Evolutionary conservation across 2,888 invertebrate genomes (phyloP).

Genomic region (Mythimna lalbum): DNA sequence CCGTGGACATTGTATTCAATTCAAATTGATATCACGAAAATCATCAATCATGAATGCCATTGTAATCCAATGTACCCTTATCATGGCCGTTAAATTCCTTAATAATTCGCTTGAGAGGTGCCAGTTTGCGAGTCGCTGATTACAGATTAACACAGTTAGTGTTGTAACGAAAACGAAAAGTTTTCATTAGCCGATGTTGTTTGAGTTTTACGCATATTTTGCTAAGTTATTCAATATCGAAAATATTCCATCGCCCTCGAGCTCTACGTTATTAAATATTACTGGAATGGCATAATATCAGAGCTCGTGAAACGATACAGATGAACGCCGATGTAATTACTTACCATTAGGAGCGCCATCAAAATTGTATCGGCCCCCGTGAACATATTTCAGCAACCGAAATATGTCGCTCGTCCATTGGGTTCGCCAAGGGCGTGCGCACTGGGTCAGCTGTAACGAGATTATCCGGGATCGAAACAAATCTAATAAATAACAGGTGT

Average conservation of each 20-base stretch:
- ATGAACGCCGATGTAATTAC: conserved; percentile 54
- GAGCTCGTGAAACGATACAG: conserved; percentile 36
- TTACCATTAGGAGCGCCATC: conserved; percentile 48
- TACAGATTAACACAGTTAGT: conserved; percentile 21
- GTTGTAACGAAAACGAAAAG: conserved; percentile 1
- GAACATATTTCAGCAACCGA: conserved; percentile 55
- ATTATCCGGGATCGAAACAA: conserved; percentile 86
- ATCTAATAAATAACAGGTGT: conserved; percentile 88
- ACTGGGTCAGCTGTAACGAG: conserved; percentile 77
- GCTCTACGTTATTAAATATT: conserved; percentile 32
- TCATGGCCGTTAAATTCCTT: conserved; percentile 45
- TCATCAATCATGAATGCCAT: conserved; percentile 69
- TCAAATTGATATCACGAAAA: conserved; percentile 64
- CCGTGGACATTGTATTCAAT: conserved; percentile 61
- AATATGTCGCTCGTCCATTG: conserved; percentile 58
- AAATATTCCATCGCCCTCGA: conserved; percentile 10
- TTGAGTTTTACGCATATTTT: not conserved
- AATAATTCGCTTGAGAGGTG: conserved; percentile 36
- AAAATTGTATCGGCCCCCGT: conserved; percentile 49
- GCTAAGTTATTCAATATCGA: conserved; percentile 4
- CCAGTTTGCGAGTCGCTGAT: conserved; percentile 24
- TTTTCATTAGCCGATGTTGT: not conserved
- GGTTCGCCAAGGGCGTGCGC: conserved; percentile 57
- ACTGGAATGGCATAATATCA: conserved; percentile 44
- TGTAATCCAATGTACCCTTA: conserved; percentile 59